Conservation (phyloP, 2,113 vertebrate species). For the Lepisosteus osseus region DNA sequence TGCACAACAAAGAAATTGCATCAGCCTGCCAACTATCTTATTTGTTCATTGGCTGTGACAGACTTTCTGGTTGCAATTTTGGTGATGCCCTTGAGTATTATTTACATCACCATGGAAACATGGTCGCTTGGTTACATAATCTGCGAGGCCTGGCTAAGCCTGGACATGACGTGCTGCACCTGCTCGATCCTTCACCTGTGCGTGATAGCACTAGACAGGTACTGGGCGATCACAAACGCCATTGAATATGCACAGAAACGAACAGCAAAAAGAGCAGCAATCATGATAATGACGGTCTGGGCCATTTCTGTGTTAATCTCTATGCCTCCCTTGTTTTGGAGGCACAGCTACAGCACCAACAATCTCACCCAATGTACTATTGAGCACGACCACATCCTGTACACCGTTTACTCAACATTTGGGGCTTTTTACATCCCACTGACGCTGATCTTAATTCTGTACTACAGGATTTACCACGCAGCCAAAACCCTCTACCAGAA, state of each 20-base stretch:
- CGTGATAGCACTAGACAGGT: slow-evolving; percentile 83
- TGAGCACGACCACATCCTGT: slow-evolving; percentile 79
- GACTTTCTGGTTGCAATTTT: slow-evolving; percentile 82
- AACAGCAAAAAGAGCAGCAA: slow-evolving; percentile 66
- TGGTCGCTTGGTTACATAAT: slow-evolving; percentile 79
- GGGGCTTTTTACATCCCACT: slow-evolving; percentile 88
- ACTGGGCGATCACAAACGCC: slow-evolving; percentile 88
- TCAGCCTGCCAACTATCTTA: slow-evolving; percentile 86
- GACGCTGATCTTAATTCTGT: slow-evolving; percentile 83
- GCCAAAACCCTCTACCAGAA: slow-evolving; percentile 87
- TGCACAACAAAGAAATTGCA: slow-evolving; percentile 84
- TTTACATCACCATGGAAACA: slow-evolving; percentile 76
- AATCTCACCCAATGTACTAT: slow-evolving; percentile 69
- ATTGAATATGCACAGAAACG: slow-evolving; percentile 79
- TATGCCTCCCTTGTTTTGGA: slow-evolving; percentile 83
- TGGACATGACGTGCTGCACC: slow-evolving; percentile 89
- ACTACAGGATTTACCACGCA: slow-evolving; percentile 80
- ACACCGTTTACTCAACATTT: slow-evolving; percentile 83
- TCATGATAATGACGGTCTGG: slow-evolving; percentile 78
- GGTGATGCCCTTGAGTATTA: slow-evolving; percentile 85
- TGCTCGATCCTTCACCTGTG: slow-evolving; percentile 88
- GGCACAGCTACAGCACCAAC: slow-evolving; percentile 54
- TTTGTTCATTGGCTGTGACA: slow-evolving; percentile 84
- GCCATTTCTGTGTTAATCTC: slow-evolving; percentile 81
- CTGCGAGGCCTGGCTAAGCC: slow-evolving; percentile 83